Evolutionary conservation across 2,797 vertebrate species (phyloP).

Genomic region (Varecia variegata): DNA sequence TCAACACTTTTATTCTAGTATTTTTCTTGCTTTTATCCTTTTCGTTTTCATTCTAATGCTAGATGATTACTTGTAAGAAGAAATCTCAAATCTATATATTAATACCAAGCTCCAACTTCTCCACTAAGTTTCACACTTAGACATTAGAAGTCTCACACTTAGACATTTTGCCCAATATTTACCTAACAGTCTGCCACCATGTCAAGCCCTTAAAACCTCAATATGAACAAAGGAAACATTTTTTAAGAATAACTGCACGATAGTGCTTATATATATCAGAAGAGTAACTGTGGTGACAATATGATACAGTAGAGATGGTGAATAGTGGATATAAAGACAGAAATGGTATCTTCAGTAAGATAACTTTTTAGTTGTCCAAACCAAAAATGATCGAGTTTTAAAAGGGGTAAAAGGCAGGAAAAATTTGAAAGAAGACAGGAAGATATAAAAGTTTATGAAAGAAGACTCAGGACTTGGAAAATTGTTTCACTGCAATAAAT

Average conservation of each 20-base stretch:
- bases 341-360: background rate
- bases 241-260: background rate
- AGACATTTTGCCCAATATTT: background rate
- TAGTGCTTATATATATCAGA: background rate
- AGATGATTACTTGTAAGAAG: background rate
- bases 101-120: background rate
- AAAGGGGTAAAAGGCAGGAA: background rate
- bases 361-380: background rate
- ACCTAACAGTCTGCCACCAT: background rate
- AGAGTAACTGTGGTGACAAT: background rate
- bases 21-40: background rate
- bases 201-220: background rate
- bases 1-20: background rate
- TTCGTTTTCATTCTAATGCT: background rate
- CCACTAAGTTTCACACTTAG: background rate
- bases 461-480: background rate
- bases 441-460: background rate
- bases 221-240: background rate
- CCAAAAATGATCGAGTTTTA: background rate
- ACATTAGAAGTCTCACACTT: background rate
- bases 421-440: background rate
- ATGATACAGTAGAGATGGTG: background rate
- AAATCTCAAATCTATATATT: background rate
- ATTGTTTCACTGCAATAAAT: background rate
- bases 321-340: background rate